Conservation (phyloP, 1,140 invertebrate species). For the Drosophila tropicalis region DNA sequence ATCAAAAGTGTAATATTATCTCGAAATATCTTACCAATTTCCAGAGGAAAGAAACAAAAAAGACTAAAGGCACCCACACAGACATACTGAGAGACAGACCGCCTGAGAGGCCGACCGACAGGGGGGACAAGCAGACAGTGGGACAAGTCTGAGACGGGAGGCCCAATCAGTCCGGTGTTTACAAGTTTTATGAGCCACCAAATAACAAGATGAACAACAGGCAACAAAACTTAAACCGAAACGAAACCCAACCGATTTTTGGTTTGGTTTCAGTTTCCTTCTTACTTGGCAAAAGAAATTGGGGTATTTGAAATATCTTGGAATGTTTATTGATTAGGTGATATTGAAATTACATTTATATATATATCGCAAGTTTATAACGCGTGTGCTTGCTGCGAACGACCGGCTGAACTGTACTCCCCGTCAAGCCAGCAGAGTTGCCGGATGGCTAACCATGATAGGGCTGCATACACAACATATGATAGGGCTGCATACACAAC, state of each 20-base stretch:
- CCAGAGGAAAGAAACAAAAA: constrained; percentile 23
- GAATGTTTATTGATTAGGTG: no score
- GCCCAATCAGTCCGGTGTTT: constrained; percentile 76
- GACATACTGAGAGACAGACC: not conserved
- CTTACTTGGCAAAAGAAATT: constrained; percentile 16
- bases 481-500: no score
- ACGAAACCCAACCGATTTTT: constrained; percentile 27
- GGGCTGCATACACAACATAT: no score
- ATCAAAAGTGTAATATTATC: constrained; percentile 71
- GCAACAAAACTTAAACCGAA: constrained; percentile 48
- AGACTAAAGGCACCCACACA: constrained; percentile 23
- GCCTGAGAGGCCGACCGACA: not conserved
- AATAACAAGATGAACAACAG: constrained; percentile 73
- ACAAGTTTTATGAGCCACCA: constrained; percentile 80
- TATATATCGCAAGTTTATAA: no score
- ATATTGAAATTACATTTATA: no score
- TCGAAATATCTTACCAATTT: constrained; percentile 70
- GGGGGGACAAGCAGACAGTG: not conserved
- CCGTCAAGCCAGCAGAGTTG: no score
- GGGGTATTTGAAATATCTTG: constrained; percentile 14
- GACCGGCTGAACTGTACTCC: no score
- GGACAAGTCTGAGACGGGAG: constrained; percentile 36
- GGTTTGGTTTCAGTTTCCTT: constrained; percentile 12
- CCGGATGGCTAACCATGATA: no score
- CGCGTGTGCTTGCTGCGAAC: no score